phyloP scores from a whole-genome alignment of 2,888 invertebrate genomes.

The Lacanobia wlatinum region DNA sequence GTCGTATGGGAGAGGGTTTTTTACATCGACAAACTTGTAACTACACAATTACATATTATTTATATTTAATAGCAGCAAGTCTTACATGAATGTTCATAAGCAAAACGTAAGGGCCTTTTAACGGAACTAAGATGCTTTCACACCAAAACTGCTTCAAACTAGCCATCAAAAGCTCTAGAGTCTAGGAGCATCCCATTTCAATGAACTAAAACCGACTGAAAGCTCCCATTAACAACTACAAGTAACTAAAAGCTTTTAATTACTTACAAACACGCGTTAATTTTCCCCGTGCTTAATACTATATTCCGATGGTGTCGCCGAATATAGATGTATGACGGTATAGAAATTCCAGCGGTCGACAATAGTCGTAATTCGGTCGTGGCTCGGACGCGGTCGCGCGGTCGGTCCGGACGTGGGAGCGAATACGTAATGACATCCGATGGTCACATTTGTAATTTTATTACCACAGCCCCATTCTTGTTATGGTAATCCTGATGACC shows the following conservation, averaged over 20 bases:
- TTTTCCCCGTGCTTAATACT: constrained; percentile 52
- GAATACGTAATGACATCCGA: constrained; percentile 84
- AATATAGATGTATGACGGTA: constrained; percentile 57
- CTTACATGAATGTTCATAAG: too few species aligned
- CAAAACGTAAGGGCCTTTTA: too few species aligned
- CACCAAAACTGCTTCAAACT: too few species aligned
- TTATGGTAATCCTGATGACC: constrained; percentile 80
- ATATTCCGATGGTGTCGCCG: constrained; percentile 54
- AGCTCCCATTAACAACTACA: constrained; percentile 12
- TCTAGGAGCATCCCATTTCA: neutral
- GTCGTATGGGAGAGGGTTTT: too few species aligned
- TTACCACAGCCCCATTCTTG: constrained; percentile 79
- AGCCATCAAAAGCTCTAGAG: neutral
- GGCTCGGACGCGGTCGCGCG: constrained; percentile 66
- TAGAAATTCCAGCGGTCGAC: constrained; percentile 66
- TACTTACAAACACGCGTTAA: constrained; percentile 51
- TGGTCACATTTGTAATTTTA: constrained; percentile 84
- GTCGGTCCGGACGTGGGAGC: constrained; percentile 77
- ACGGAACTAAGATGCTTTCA: too few species aligned
- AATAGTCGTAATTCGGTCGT: constrained; percentile 76
- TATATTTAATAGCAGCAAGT: too few species aligned
- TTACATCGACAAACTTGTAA: too few species aligned
- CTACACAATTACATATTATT: too few species aligned
- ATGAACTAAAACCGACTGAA: constrained; percentile 23
- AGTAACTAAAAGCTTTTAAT: constrained; percentile 34